Evolutionary conservation across 30 jellyfish, hydroid and myxozoan species (phyloP).

Genomic region (Chrysaora quinquecirrha): DNA sequence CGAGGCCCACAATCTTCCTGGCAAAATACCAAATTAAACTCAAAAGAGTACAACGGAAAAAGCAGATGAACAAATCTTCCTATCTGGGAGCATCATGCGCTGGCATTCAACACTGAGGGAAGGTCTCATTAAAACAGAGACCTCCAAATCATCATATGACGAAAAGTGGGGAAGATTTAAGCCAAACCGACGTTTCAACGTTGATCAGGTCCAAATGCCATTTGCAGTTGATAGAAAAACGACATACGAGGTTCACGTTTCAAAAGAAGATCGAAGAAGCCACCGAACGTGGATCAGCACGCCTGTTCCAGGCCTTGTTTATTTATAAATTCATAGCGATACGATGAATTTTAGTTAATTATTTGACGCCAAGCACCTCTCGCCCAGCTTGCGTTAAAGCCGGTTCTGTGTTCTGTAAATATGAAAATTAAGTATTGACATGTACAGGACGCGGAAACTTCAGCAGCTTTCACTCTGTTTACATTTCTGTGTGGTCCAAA

Average conservation of each 20-base stretch:
- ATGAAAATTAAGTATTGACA: too few relatives aligned
- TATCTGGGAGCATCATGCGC: slow-evolving; percentile 22
- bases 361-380: too few relatives aligned
- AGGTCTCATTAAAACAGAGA: slow-evolving; percentile 48
- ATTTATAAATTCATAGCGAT: too few relatives aligned
- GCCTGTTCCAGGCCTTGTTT: slow-evolving; percentile 53
- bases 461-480: too few relatives aligned
- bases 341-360: too few relatives aligned
- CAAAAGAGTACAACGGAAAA: slow-evolving; percentile 48
- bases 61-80: slow-evolving; percentile 10
- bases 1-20: background rate
- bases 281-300: slow-evolving; percentile 44
- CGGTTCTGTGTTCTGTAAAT: too few relatives aligned
- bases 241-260: slow-evolving; percentile 17
- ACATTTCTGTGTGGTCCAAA: too few relatives aligned
- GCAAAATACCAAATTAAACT: background rate
- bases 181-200: slow-evolving; percentile 41
- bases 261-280: slow-evolving; percentile 13
- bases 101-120: slow-evolving; percentile 63
- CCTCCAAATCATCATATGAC: slow-evolving; percentile 27
- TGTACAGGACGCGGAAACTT: too few relatives aligned
- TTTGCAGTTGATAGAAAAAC: slow-evolving; percentile 65
- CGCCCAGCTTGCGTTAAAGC: too few relatives aligned
- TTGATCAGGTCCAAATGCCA: slow-evolving; percentile 69
- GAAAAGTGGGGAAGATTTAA: slow-evolving; percentile 58